phyloP scores from a whole-genome alignment of 64 coral and sea anemone genomes.

The Acropora tenuis region DNA sequence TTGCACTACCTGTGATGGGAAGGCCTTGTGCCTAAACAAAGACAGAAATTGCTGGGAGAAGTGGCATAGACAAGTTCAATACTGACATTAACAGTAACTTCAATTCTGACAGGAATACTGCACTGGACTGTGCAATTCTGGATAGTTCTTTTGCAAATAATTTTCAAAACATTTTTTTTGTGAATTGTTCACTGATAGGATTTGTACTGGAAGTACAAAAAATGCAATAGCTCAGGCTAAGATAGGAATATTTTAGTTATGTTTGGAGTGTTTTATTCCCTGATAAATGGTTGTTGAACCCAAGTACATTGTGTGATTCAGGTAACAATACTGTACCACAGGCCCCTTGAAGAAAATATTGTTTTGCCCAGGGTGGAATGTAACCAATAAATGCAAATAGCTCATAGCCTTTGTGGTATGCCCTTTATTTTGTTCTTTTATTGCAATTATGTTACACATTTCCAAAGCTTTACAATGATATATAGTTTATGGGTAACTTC shows the following conservation, averaged over 20 bases:
- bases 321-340: conserved; percentile 54
- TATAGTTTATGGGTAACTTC: conserved; percentile 74
- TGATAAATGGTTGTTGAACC: conserved; percentile 57
- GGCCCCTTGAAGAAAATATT: conserved; percentile 52
- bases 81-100: conserved; percentile 55
- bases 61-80: conserved; percentile 60
- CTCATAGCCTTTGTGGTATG: conserved; percentile 19
- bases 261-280: conserved; percentile 72
- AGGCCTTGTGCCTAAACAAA: conserved; percentile 53
- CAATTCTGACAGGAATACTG: conserved; percentile 54
- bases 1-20: conserved; percentile 48
- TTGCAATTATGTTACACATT: conserved; percentile 54
- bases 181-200: conserved; percentile 54
- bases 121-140: conserved; percentile 54
- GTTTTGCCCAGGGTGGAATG: conserved; percentile 41
- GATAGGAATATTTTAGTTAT: conserved; percentile 75
- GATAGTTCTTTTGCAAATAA: conserved; percentile 52
- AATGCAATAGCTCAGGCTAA: conserved; percentile 59
- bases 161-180: conserved; percentile 47
- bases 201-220: conserved; percentile 64
- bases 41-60: conserved; percentile 78
- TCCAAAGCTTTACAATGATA: conserved; percentile 66
- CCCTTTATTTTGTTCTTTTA: conserved; percentile 39
- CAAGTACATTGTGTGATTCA: conserved; percentile 48
- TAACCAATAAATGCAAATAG: conserved; percentile 36